These are phyloP conservation scores for Empidonax alnorum DNA, from an alignment of 2,113 vertebrate genomes.

Conservation along the genomic window DNA sequence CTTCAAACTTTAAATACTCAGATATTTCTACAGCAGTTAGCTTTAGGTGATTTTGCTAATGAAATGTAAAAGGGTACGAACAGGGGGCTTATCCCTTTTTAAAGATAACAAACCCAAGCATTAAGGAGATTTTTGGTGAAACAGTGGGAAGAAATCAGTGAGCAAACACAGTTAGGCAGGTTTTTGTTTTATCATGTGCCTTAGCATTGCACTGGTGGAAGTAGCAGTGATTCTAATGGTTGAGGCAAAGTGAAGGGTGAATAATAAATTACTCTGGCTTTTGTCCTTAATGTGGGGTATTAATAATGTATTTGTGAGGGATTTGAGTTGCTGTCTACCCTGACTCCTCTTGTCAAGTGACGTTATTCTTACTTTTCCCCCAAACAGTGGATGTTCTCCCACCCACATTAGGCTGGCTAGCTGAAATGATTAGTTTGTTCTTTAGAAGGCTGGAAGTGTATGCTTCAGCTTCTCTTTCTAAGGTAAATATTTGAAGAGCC, in stretches of 20 bases:
- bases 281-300: neutral
- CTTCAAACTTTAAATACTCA: neutral
- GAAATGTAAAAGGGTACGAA: neutral
- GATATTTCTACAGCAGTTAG: neutral
- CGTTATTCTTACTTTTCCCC: neutral
- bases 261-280: neutral
- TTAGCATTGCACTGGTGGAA: neutral
- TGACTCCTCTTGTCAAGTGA: neutral
- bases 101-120: neutral
- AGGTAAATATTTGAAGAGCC: conserved; percentile 6
- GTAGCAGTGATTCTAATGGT: neutral
- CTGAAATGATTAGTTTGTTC: neutral
- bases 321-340: neutral
- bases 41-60: neutral
- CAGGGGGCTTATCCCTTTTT: neutral
- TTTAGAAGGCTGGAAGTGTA: neutral
- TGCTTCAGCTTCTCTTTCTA: neutral
- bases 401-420: neutral
- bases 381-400: neutral
- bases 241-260: neutral
- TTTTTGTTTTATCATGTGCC: neutral
- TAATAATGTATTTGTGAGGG: neutral
- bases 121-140: neutral
- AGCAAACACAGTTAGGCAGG: neutral
- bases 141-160: neutral